Conservation (phyloP, 2,797 vertebrate species). For the Psittacula echo region DNA sequence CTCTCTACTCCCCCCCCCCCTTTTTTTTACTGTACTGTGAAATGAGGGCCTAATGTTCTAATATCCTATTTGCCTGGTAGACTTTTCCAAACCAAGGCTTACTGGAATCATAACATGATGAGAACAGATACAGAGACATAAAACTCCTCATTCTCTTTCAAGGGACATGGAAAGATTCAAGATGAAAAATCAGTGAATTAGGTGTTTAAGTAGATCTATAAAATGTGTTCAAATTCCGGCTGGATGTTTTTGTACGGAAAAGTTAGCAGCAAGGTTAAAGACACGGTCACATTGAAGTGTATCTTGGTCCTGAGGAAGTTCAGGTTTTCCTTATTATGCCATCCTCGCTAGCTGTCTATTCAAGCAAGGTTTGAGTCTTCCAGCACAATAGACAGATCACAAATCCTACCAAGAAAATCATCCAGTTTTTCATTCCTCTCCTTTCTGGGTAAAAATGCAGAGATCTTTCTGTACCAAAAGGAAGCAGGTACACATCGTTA, state of each 20-base stretch:
- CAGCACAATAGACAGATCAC: neutral
- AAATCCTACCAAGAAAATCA: neutral
- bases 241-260: neutral
- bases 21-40: neutral
- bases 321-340: neutral
- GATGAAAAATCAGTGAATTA: neutral
- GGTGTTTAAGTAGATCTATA: neutral
- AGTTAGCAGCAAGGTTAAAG: neutral
- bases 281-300: neutral
- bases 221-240: neutral
- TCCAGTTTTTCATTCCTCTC: neutral
- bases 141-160: neutral
- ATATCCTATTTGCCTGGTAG: neutral
- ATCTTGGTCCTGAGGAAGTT: neutral
- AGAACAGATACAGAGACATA: neutral
- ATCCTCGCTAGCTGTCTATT: neutral
- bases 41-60: neutral
- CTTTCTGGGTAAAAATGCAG: neutral
- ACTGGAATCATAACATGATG: neutral
- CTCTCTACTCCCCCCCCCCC: fast-evolving
- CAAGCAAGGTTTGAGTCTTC: neutral
- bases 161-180: neutral
- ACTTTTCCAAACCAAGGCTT: neutral
- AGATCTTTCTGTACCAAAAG: neutral
- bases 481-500: neutral